A percentile compares a stretch with the other conserved stretches of the same genome.
These are phyloP conservation scores for Turdus rufiventris DNA, from an alignment of 2,113 vertebrate genomes.

Conservation along the genomic window DNA sequence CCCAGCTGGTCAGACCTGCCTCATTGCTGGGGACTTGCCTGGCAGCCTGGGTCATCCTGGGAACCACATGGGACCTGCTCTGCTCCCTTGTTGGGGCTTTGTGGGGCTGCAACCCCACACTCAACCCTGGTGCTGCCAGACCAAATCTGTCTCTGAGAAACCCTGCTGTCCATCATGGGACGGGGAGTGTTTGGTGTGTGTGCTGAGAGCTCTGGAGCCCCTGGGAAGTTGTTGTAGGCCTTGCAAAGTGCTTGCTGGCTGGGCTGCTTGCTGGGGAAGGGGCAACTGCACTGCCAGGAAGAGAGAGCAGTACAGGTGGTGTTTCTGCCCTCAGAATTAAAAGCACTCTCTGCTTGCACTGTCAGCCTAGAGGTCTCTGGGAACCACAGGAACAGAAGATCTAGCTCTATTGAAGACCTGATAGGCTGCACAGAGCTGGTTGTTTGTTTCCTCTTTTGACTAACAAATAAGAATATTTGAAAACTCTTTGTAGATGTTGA, in stretches of 20 bases:
- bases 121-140: not conserved
- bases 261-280: not conserved
- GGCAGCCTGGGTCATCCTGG: not conserved
- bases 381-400: not conserved
- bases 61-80: not conserved
- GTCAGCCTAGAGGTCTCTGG: not conserved
- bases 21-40: not conserved
- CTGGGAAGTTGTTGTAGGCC: not conserved
- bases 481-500: not conserved
- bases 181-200: not conserved
- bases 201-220: not conserved
- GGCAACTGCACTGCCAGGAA: not conserved
- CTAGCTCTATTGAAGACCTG: fast-evolving
- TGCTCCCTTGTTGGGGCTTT: not conserved
- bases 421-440: not conserved
- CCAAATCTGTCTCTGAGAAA: not conserved
- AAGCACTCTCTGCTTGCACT: not conserved
- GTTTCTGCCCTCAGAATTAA: not conserved
- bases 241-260: not conserved
- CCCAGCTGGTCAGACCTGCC: not conserved
- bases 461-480: not conserved
- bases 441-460: not conserved
- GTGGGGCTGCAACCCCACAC: fast-evolving
- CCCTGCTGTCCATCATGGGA: not conserved
- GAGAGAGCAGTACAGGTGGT: not conserved